Conservation (phyloP, 64 coral and sea anemone genomes). For the Pocillopora verrucosa region DNA sequence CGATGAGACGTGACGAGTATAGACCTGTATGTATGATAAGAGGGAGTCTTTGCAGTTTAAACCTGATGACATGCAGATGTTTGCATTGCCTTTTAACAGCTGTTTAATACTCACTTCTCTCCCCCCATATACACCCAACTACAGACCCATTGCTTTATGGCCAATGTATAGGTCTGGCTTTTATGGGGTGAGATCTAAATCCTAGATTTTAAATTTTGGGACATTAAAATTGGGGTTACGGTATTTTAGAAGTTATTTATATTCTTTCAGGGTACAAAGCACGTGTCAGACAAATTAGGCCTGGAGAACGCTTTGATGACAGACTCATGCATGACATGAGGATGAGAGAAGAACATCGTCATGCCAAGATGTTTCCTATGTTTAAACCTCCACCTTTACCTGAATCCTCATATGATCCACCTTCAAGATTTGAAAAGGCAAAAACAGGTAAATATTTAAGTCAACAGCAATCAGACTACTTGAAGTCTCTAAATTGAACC, state of each 20-base stretch:
- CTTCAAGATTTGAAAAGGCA: constrained; percentile 39
- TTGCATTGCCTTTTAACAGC: too few relatives aligned
- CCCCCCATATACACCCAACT: too few relatives aligned
- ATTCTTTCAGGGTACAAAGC: background rate
- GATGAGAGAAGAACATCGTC: background rate
- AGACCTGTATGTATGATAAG: too few relatives aligned
- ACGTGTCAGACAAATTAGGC: background rate
- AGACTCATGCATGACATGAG: background rate
- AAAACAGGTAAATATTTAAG: constrained; percentile 21
- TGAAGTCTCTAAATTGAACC: too few relatives aligned
- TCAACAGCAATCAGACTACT: background rate
- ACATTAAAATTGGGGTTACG: background rate
- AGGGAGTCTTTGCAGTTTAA: too few relatives aligned
- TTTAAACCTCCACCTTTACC: background rate
- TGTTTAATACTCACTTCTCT: too few relatives aligned
- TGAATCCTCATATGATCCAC: background rate
- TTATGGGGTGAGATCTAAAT: too few relatives aligned
- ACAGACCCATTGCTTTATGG: too few relatives aligned
- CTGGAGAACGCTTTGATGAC: background rate
- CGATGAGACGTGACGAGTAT: too few relatives aligned
- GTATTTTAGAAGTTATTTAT: background rate
- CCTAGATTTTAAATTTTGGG: background rate
- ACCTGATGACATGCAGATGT: too few relatives aligned
- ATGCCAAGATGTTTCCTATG: background rate
- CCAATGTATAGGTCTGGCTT: too few relatives aligned